Percentiles rank a stretch among this genome's conserved stretches.
Evolutionary conservation across 2,888 invertebrate species (phyloP).

Genomic region (Xylophagus ater): DNA sequence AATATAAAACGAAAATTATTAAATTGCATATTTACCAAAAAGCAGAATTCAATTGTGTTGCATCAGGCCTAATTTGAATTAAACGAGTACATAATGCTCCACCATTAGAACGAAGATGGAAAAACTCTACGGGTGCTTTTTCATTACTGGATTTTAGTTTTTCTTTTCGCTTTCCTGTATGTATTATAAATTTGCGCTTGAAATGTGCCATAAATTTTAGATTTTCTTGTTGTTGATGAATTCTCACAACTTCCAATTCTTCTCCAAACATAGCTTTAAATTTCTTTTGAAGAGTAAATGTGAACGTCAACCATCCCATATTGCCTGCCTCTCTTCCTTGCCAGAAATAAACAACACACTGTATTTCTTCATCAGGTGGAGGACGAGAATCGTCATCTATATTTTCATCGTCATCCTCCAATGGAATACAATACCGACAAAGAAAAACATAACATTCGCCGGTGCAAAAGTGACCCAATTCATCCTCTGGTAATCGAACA

Average conservation of each 20-base stretch:
- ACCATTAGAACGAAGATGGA: conserved; percentile 91
- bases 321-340: conserved; percentile 94
- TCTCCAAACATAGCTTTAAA: conserved; percentile 81
- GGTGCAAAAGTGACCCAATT: conserved; percentile 82
- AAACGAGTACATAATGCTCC: conserved; percentile 86
- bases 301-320: conserved; percentile 99
- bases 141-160: conserved; percentile 33
- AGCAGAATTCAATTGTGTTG: conserved; percentile 76
- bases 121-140: conserved; percentile 69
- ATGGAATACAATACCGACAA: conserved; percentile 85
- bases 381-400: conserved; percentile 32
- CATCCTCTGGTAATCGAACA: conserved; percentile 90
- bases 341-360: conserved; percentile 99
- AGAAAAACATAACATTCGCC: conserved; percentile 97
- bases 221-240: conserved; percentile 98
- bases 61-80: conserved; percentile 81
- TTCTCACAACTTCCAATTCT: conserved; percentile 87
- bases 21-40: conserved; percentile 63
- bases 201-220: conserved; percentile 97
- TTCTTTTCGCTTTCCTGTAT: conserved; percentile 68
- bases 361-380: conserved; percentile 45
- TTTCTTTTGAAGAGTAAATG: conserved; percentile 88
- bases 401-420: conserved; percentile 51
- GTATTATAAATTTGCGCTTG: conserved; percentile 85
- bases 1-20: not conserved